Percentiles rank a stretch among this genome's conserved stretches.
Conservation (phyloP, 2,888 invertebrate genomes). For the Cheilosia vulpina region DNA sequence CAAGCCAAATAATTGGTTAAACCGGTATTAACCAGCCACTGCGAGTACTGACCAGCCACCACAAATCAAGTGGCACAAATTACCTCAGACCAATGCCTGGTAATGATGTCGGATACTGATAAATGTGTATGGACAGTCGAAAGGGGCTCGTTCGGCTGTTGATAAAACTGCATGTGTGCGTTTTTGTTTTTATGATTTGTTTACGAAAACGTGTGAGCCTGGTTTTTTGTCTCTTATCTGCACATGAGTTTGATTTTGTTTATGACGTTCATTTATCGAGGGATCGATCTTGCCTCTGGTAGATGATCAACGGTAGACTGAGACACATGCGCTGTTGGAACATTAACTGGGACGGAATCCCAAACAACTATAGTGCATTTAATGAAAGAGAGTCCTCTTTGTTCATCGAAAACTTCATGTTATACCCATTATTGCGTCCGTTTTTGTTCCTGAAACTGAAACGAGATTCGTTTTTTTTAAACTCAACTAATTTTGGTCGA, state of each 20-base stretch:
- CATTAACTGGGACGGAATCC: too few species aligned
- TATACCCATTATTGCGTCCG: too few species aligned
- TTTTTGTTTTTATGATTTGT: slow-evolving; percentile 2
- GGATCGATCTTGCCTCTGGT: too few species aligned
- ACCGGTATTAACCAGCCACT: slow-evolving; percentile 18
- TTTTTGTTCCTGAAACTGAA: too few species aligned
- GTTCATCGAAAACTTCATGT: too few species aligned
- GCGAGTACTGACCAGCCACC: slow-evolving; percentile 16
- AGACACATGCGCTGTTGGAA: too few species aligned
- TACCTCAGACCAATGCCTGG: slow-evolving; percentile 1
- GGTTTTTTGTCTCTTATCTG: neutral
- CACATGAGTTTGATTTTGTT: neutral
- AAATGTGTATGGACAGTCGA: neutral
- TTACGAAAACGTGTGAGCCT: neutral
- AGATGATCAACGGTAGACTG: too few species aligned
- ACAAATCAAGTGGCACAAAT: slow-evolving; percentile 5
- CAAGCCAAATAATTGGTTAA: slow-evolving; percentile 14
- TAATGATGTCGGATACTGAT: neutral
- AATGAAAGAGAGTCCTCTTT: too few species aligned
- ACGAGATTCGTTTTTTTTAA: too few species aligned
- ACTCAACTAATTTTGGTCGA: too few species aligned
- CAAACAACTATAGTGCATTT: too few species aligned
- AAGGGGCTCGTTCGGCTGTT: slow-evolving; percentile 35
- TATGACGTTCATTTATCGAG: too few species aligned
- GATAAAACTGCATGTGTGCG: neutral